Base-by-base conservation (phyloP, 2,113 vertebrate species). In the Collichthys lucidus region DNA sequence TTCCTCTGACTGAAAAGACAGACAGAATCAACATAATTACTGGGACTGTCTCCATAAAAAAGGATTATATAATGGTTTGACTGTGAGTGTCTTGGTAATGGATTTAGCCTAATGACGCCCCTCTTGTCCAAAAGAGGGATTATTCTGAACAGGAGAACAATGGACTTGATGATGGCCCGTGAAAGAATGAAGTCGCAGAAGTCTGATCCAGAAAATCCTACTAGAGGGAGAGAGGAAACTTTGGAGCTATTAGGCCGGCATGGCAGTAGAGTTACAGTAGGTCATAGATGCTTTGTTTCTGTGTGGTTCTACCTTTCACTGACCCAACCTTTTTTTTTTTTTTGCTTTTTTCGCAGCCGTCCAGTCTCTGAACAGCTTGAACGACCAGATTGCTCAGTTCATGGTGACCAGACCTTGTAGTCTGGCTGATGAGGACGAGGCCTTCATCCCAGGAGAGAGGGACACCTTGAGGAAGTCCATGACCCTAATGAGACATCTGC, bases 371-470 rank as follows among this genome's bases (percentile, higher is more conserved):
- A 97, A 97, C 88, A 98, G 95, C 78, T 88, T 99, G 55, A 99
- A 99, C 0, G 96, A 98, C 93, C 98, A 98, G 94, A 98, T 99
- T 56, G 97, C 96, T 46, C 97, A 98, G 77, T 97, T 99, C 69
- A 97, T 97, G 2, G 91, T 98, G 88, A 96, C 94, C 92, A 95
- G 97, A 84, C 96, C 98, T 0, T 96, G 95, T 70, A 90, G 93
- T 0, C 92, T 98, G 91, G 92, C 96, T 0, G 96, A 97, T 6
- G 96, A 98, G 0, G 93, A 96, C 2, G 94, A 95, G 19, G 91
- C 94, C 57, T 98, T 97, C 84, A 71, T 96, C 29, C 97, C 96
- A 0, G 88, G 86, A 0, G 96, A 98, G 93, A 96, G 96, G 66
- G 96, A 96, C 70, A 96, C 96, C 3, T 89, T 98, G 85, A 97